Evolutionary conservation across 2,888 invertebrate species (phyloP).

Genomic region (Cremastinae sp.): DNA sequence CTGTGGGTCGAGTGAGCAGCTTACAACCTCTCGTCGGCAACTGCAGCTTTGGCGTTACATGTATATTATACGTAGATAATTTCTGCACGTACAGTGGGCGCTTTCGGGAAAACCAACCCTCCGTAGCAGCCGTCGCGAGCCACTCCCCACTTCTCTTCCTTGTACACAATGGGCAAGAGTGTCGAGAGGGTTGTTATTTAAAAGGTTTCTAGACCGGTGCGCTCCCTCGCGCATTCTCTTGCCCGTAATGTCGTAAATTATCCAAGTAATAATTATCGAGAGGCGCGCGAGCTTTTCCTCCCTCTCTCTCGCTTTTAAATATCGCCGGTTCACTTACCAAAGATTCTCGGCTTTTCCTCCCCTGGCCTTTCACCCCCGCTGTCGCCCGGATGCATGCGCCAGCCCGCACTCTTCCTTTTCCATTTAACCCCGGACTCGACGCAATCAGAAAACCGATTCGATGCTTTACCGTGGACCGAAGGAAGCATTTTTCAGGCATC

Average conservation of each 20-base stretch:
- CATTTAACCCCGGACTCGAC: no score
- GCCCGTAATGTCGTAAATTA: conserved; percentile 56
- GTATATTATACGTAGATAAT: conserved; percentile 24
- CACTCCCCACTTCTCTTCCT: conserved; percentile 12
- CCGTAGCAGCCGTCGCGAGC: conserved; percentile 30
- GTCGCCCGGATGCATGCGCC: no score
- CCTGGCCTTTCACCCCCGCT: conserved; percentile 6
- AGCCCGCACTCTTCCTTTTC: conserved; percentile 1
- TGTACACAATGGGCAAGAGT: conserved; percentile 20
- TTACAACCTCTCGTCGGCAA: background rate
- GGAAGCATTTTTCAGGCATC: no score
- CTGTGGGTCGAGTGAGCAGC: conserved; percentile 7
- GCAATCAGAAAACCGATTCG: no score
- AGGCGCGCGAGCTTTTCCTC: no score
- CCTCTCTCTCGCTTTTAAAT: background rate
- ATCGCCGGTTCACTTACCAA: background rate
- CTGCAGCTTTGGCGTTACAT: conserved; percentile 18
- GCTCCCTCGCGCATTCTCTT: conserved; percentile 20
- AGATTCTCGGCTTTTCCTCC: background rate
- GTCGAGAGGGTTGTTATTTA: conserved; percentile 32
- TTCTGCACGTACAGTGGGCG: conserved; percentile 36
- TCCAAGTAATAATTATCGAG: conserved; percentile 58
- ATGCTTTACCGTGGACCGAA: no score
- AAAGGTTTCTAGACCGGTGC: conserved; percentile 35
- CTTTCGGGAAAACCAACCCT: conserved; percentile 45